A percentile compares a stretch with the other conserved stretches of the same genome.
Conservation (phyloP, 2,113 vertebrate species). For the Lethenteron camtschaticum region DNA sequence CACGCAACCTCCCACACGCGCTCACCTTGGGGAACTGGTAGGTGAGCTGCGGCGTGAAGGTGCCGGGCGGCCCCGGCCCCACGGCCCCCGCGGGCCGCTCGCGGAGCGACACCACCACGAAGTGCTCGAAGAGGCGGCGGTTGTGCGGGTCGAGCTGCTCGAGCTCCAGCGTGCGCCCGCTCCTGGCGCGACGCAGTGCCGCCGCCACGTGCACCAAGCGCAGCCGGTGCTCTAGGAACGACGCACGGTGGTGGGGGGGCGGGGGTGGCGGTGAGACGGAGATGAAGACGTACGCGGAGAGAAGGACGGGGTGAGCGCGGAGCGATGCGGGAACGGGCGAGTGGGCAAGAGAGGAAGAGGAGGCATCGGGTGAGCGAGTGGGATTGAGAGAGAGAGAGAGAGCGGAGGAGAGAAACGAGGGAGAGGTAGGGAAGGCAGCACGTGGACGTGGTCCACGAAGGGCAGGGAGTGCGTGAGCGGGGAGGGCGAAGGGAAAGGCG, state of each 20-base stretch:
- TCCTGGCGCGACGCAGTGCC: background rate
- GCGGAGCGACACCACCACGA: slow-evolving; percentile 79
- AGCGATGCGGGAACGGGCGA: background rate
- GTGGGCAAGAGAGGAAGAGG: background rate
- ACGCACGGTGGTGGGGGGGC: background rate
- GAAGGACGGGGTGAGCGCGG: background rate
- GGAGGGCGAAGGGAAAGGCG: background rate
- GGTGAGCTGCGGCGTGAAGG: slow-evolving; percentile 54
- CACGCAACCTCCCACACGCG: background rate
- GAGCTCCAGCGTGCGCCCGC: slow-evolving; percentile 1
- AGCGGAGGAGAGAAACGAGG: background rate
- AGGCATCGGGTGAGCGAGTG: background rate
- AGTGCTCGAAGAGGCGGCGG: slow-evolving; percentile 14
- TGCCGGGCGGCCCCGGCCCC: slow-evolving; percentile 17
- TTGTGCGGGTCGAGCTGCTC: background rate
- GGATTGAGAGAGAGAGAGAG: background rate
- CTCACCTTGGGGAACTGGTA: slow-evolving; percentile 85
- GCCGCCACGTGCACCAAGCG: slow-evolving; percentile 1
- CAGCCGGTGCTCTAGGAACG: background rate
- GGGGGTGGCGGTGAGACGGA: background rate
- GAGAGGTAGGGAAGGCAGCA: background rate
- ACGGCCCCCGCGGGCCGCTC: slow-evolving; percentile 25
- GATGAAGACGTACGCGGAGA: background rate
- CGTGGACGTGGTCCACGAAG: background rate
- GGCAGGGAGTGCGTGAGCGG: background rate